Percentiles rank a stretch among this genome's conserved stretches.
Evolutionary conservation across 92 coral and sea anemone species (phyloP).

Genomic region (Phenganax marumi): DNA sequence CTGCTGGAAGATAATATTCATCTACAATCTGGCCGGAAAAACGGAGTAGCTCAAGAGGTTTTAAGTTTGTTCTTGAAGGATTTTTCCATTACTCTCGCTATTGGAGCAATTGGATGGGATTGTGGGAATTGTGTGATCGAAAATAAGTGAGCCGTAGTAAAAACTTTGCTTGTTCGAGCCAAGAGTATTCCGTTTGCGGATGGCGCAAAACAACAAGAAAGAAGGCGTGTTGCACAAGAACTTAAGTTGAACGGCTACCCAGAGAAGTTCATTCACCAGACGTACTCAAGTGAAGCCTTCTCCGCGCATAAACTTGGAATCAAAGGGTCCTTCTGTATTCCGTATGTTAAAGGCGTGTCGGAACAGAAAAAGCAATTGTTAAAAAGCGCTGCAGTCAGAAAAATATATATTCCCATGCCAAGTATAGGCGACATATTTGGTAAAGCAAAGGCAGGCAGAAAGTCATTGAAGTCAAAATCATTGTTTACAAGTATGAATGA

Average conservation of each 20-base stretch:
- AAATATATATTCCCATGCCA: not conserved
- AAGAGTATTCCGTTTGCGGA: conserved; percentile 12
- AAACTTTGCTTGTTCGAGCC: conserved; percentile 25
- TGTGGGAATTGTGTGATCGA: no score
- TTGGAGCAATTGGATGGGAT: not conserved
- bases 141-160: conserved; percentile 30
- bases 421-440: not conserved
- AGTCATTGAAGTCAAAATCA: no score
- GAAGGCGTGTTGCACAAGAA: not conserved
- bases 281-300: not conserved
- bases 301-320: not conserved
- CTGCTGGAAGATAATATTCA: not conserved
- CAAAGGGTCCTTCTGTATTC: not conserved
- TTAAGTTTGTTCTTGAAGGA: not conserved
- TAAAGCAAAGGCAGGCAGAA: no score
- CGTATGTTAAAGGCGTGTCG: not conserved
- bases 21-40: not conserved
- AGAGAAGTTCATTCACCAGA: not conserved
- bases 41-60: not conserved
- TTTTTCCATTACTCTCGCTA: not conserved
- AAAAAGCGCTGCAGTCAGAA: not conserved
- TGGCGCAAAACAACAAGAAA: not conserved
- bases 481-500: no score
- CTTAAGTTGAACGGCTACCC: not conserved
- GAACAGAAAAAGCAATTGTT: not conserved